phyloP scores from a whole-genome alignment of 2,797 vertebrate genomes.

The Coranthus polyacanthus region DNA sequence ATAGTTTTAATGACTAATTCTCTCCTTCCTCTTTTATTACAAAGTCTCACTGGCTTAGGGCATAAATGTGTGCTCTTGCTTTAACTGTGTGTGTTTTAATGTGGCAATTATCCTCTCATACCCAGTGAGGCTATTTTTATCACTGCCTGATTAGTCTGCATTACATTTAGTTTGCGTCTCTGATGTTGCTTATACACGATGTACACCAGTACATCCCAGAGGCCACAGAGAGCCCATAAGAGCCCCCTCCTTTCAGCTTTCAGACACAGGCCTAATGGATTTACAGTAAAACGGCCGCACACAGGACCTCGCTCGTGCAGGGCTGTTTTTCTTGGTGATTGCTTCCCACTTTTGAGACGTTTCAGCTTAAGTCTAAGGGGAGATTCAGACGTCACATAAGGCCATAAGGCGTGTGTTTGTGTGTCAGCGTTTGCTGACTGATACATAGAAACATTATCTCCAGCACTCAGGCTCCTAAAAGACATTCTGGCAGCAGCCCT shows the following conservation, averaged over 20 bases:
- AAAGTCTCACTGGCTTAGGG: too few relatives aligned
- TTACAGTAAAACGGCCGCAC: conserved; percentile 35
- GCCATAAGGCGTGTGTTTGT: conserved; percentile 7
- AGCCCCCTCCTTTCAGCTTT: not conserved
- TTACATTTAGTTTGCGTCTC: too few relatives aligned
- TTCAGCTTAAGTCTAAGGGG: conserved; percentile 23
- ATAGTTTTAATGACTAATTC: conserved; percentile 8
- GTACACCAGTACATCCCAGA: conserved; percentile 4
- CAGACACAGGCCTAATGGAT: conserved; percentile 28
- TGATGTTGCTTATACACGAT: not conserved
- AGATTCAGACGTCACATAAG: conserved; percentile 14
- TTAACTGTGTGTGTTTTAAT: conserved; percentile 17
- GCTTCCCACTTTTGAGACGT: conserved; percentile 47
- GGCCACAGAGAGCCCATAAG: not conserved
- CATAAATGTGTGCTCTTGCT: not conserved
- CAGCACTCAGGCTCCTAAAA: conserved; percentile 58
- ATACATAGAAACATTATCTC: conserved; percentile 61
- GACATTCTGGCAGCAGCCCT: conserved; percentile 39
- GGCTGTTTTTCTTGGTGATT: conserved; percentile 49
- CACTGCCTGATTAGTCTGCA: not conserved
- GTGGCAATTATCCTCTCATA: not conserved
- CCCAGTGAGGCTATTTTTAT: not conserved
- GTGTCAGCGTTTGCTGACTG: conserved; percentile 35
- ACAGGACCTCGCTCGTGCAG: not conserved
- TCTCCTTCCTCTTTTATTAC: too few relatives aligned